phyloP scores from a whole-genome alignment of 35 echinoderm and acorn worm genomes.

The Acanthaster planci region DNA sequence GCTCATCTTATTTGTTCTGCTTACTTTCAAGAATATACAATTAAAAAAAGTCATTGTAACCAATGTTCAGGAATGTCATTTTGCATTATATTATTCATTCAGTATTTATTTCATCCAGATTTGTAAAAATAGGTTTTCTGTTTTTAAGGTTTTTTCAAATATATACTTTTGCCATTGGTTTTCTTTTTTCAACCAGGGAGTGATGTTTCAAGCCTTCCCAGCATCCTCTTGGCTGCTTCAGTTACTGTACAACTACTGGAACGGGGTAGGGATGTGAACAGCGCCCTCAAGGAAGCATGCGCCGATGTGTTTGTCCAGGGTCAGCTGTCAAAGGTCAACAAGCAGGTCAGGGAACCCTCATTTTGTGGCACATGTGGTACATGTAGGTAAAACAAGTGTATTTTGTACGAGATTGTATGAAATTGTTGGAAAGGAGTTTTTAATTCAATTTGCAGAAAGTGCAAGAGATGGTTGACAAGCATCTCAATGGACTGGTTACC shows the following conservation, averaged over 20 bases:
- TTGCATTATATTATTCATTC: too few relatives aligned
- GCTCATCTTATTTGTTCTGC: too few relatives aligned
- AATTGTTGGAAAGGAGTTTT: too few relatives aligned
- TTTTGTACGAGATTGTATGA: too few relatives aligned
- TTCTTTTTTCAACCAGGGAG: constrained; percentile 17
- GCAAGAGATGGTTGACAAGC: background rate
- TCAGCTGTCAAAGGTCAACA: constrained; percentile 71
- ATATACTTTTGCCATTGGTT: background rate
- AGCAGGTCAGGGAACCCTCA: constrained; percentile 58
- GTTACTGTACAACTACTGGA: constrained; percentile 61
- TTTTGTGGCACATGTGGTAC: too few relatives aligned
- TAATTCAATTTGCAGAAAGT: background rate
- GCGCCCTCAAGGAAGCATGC: constrained; percentile 68
- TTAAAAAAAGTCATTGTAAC: too few relatives aligned
- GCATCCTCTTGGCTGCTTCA: constrained; percentile 73
- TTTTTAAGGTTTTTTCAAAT: too few relatives aligned
- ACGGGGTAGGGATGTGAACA: constrained; percentile 39
- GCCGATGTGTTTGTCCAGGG: constrained; percentile 81
- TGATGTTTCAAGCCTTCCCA: constrained; percentile 56
- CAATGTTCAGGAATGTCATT: too few relatives aligned
- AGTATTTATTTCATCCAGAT: too few relatives aligned
- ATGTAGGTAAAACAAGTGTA: too few relatives aligned
- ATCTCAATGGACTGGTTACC: background rate
- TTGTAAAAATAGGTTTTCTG: too few relatives aligned
- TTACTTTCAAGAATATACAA: too few relatives aligned